Conservation (phyloP, 2,113 vertebrate species). For the Ciconia maguari region DNA sequence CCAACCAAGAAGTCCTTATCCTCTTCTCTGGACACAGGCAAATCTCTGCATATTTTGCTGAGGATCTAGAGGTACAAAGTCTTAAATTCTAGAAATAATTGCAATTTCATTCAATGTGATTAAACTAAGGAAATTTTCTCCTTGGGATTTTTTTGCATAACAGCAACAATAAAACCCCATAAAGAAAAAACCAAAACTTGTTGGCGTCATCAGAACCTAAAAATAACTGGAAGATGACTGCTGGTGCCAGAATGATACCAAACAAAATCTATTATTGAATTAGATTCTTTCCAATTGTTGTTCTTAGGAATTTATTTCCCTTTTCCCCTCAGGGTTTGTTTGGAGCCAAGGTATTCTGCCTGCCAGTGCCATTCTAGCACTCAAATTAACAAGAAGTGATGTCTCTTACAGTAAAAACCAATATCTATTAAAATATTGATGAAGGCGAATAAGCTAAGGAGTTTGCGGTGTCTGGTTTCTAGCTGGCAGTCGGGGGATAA, state of each 20-base stretch:
- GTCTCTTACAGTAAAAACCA: constrained; percentile 49
- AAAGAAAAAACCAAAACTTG: constrained; percentile 24
- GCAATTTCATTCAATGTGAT: neutral
- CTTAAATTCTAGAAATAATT: constrained; percentile 10
- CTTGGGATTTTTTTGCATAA: neutral
- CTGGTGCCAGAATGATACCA: constrained; percentile 56
- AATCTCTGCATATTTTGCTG: neutral
- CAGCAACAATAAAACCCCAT: neutral
- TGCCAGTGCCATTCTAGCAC: constrained; percentile 44
- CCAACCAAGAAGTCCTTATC: neutral
- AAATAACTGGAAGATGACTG: constrained; percentile 56
- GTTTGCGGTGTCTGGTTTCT: constrained; percentile 13
- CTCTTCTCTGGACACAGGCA: neutral
- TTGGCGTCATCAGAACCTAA: constrained; percentile 58
- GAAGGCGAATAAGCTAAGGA: neutral
- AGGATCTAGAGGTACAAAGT: neutral
- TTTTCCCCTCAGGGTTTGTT: constrained; percentile 26
- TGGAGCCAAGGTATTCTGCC: constrained; percentile 47
- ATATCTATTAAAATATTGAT: constrained; percentile 41
- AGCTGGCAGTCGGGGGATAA: neutral
- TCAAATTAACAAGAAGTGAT: constrained; percentile 65
- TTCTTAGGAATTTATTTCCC: constrained; percentile 55
- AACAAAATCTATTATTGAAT: constrained; percentile 58
- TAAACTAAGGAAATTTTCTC: constrained; percentile 20
- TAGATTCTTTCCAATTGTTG: constrained; percentile 41